These are phyloP conservation scores for Hyphantria cunea DNA, from an alignment of 1,140 invertebrate species.

Conservation along the genomic window DNA sequence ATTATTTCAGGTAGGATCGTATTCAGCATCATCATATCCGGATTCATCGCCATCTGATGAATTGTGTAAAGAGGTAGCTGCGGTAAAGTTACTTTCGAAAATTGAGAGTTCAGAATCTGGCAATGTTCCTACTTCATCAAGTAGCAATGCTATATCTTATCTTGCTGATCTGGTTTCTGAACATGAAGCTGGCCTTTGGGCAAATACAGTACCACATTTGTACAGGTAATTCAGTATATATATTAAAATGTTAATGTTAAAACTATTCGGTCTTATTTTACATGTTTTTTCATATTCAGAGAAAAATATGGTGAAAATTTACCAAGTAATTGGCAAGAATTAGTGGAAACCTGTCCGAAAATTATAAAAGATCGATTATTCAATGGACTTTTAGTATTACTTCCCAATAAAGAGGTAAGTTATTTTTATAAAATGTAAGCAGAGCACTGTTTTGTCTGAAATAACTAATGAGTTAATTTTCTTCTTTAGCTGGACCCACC, in stretches of 20 bases:
- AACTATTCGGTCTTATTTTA: background rate
- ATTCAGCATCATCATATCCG: constrained; percentile 82
- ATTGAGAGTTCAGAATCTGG: constrained; percentile 55
- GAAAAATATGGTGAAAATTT: constrained; percentile 81
- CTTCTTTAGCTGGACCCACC: constrained; percentile 40
- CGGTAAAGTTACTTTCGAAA: constrained; percentile 77
- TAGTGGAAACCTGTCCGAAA: constrained; percentile 70
- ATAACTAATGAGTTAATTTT: too few relatives aligned
- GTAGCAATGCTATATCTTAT: constrained; percentile 55
- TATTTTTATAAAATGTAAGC: background rate
- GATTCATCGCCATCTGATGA: constrained; percentile 78
- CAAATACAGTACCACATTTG: constrained; percentile 63
- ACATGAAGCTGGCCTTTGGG: constrained; percentile 80
- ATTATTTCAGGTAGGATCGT: constrained; percentile 70
- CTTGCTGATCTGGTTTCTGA: constrained; percentile 77
- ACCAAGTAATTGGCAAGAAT: constrained; percentile 80
- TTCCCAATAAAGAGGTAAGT: constrained; percentile 70
- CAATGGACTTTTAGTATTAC: constrained; percentile 76
- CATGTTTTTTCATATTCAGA: constrained; percentile 33
- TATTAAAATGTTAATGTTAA: background rate
- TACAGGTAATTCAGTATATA: constrained; percentile 75
- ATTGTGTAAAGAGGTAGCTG: constrained; percentile 81
- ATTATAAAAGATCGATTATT: constrained; percentile 78
- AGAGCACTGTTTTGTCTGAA: too few relatives aligned
- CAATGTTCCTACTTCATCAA: constrained; percentile 52